Base-by-base conservation (phyloP, 2,113 vertebrate genomes). In the Diphyllodes magnificus region DNA sequence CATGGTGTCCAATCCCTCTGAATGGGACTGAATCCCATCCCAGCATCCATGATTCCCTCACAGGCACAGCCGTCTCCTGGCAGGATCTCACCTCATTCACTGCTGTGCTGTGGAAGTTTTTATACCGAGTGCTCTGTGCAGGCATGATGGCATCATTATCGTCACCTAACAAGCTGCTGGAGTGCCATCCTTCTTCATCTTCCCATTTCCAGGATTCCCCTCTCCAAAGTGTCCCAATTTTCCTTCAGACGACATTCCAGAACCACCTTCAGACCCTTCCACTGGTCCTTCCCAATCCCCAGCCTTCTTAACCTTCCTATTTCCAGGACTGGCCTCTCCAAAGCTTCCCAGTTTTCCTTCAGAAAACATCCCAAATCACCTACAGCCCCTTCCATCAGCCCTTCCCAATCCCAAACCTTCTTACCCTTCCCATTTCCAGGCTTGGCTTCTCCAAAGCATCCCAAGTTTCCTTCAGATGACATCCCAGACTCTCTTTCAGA, bases 31-130 rank as follows among this genome's bases (percentile, higher is more conserved):
- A 49, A 3, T 25, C 60, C 78, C n/a, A 30, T 40, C 70, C 30
- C 73, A 61, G 51, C 17, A 24, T 12, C 69, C 51, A 1, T 4
- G 22, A 33, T 51, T 49, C 65, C 15, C 8, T 56, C 44, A 3
- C 24, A 2, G 30, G n/a, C 54, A 33, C 28, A 45, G 50, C 49
- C 40, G 3, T 6, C 11, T 31, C 31, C 17, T 5, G 0, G 0
- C 28, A 42, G 72, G 40, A 45, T 31, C 72, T 65, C 49, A 8
- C 13, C 63, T 60, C 35, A 0, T 12, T 45, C 5, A 1, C 27
- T 0, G 0, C 15, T 35, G 31, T 7, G 31, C 30, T 47, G 54
- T 10, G 66, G 47, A 50, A 56, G 27, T 5, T 37, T 49, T 85
- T 14, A 2, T 4, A 9, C 15, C 14, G 7, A 50, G 37, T 33